Evolutionary conservation across 2,113 vertebrate species (phyloP), one percentile per base, ranked within the genome.

Genomic region (Prionailurus bengalensis): DNA sequence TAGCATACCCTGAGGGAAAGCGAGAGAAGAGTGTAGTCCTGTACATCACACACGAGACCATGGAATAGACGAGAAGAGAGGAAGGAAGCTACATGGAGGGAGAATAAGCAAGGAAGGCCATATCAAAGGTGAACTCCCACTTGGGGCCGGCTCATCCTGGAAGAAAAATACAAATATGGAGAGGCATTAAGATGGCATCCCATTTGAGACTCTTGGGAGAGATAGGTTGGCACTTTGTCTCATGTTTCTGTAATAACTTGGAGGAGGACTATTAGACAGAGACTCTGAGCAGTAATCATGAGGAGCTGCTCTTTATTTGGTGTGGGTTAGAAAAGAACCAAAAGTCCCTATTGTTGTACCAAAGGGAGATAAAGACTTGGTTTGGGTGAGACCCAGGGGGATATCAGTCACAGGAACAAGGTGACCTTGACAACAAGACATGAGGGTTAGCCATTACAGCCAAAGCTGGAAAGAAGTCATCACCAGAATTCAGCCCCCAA

Each of bases 301-400:
- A 87, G 33, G 42, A 87, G 33, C n/a, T 33, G 2, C 27, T 39
- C 42, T 48, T 51, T 48, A 2, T 68, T 55, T 71, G 12, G 0
- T 25, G 10, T 13, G 5, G 25, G n/a, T 1, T 21, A 0, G 45
- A 11, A 63, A 80, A 33, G 31, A 68, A 14, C 4, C 39, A 4
- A 14, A n/a, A 8, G 0, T 21, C 45, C 17, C 31, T 13, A 9
- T 1, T 0, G 61, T 21, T 79, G 16, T 14, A 6, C 0, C 2
- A 2, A 33, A 21, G 4, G 10, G 2, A 3, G 4, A 1, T 12
- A 6, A 78, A 39, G 7, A 6, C 39, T 65, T 2, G 29, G 17
- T 11, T 45, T 31, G 16, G 33, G 21, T 29, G 25, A 11, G 1
- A 42, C 11, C 23, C 15, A 31, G 29, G 36, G 14, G 10, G 15